Evolutionary conservation across 1,140 invertebrate genomes (phyloP), one percentile per base, ranked within the genome.

Genomic region (Philaenus spumarius): DNA sequence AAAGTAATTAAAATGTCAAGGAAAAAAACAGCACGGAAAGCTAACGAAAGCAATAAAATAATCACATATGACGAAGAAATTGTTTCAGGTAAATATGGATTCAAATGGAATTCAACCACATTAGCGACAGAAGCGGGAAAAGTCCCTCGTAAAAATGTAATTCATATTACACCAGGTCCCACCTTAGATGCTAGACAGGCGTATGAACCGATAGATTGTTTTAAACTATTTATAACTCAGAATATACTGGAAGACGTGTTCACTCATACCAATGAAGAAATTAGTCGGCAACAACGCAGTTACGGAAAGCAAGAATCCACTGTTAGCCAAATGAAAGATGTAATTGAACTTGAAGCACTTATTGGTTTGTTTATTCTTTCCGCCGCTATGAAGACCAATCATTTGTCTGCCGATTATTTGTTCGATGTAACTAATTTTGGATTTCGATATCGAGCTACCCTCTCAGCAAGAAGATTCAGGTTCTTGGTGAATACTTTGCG

Each of bases 401-500:
- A 69, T 62, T 52, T 71, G 15, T 40, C 26, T 51, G 46, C 47
- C 4, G 62, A 61, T 45, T 35, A 62, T 48, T 59, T 67, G 51
- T 69, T 67, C 57, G 55, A 67, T 37, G 37, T 6, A 20, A 39
- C 53, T 50, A 42, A 61, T 26, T 66, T 57, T 42, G 67, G 67
- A 9, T 53, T 57, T 14, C 55, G 59, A 24, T 71, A 65, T 60
- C 34, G 55, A 47, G 58, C 67, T 37, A 62, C 54, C 15, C 73
- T 73, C 69, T 63, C 55, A 22, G 17, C 48, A 34, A 59, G 63
- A 23, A 53, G 73, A 53, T 75, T 73, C 61, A 50, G 62, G 50
- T 73, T 73, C 63, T 40, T 75, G n/a, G 39, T 69, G 23, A 54
- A 61, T 40, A 69, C 64, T 59, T 39, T 74, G 6, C 60, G 70